A percentile compares a stretch with the other conserved stretches of the same genome.
Conservation (phyloP, 2,888 invertebrate species). For the Theretra japonica region DNA sequence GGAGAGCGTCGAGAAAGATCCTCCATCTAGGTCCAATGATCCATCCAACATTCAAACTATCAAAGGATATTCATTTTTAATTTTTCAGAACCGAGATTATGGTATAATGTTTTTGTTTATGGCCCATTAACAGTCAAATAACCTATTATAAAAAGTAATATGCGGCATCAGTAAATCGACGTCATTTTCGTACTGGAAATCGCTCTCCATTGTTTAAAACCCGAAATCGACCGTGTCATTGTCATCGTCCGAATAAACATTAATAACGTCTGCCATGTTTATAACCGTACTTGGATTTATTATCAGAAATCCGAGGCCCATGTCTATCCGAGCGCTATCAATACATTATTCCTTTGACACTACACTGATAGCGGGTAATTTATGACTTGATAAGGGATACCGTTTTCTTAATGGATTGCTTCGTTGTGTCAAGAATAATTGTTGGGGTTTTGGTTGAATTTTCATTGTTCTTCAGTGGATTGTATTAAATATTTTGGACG, state of each 20-base stretch:
- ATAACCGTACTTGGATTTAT: slow-evolving; percentile 35
- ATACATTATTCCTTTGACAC: slow-evolving; percentile 61
- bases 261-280: slow-evolving; percentile 31
- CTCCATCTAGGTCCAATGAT: no score
- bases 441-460: slow-evolving; percentile 16
- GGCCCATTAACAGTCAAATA: no score
- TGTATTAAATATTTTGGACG: no score
- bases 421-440: slow-evolving; percentile 43
- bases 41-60: no score
- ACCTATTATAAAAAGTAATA: no score
- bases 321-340: slow-evolving; percentile 50
- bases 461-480: not conserved
- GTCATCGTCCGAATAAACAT: slow-evolving; percentile 27
- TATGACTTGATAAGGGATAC: slow-evolving; percentile 73
- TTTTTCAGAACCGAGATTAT: no score
- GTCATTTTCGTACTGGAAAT: not conserved
- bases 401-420: slow-evolving; percentile 71
- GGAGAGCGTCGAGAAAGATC: no score
- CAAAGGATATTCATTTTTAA: no score
- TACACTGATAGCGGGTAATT: slow-evolving; percentile 63
- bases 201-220: not conserved
- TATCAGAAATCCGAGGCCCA: slow-evolving; percentile 41
- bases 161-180: no score
- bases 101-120: no score
- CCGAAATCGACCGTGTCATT: not conserved